Conservation (phyloP, 2,797 vertebrate genomes). For the Paratrypauchen microcephalus region DNA sequence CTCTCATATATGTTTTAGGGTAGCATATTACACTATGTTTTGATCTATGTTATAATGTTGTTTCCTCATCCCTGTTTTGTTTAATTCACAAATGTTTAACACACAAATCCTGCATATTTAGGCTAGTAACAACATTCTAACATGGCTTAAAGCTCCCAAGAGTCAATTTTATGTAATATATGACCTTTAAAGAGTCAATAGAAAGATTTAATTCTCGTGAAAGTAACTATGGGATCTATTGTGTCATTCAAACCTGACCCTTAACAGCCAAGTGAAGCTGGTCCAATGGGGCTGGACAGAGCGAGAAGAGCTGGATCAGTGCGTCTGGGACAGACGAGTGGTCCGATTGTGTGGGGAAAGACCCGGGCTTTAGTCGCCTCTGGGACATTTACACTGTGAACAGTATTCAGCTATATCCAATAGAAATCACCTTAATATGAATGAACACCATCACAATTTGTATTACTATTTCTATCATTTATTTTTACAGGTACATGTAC, state of each 20-base stretch:
- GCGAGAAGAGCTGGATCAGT: slow-evolving; percentile 17
- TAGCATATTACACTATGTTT: too few species aligned
- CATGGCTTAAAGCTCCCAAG: too few species aligned
- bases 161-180: too few species aligned
- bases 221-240: slow-evolving; percentile 30
- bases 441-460: slow-evolving; percentile 19
- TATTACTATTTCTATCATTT: too few species aligned
- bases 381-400: slow-evolving; percentile 11
- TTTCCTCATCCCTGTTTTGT: too few species aligned
- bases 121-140: too few species aligned
- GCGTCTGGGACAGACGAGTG: slow-evolving; percentile 31
- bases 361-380: slow-evolving; percentile 34
- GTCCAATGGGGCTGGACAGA: slow-evolving; percentile 34
- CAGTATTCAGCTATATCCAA: too few species aligned
- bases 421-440: slow-evolving; percentile 15
- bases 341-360: slow-evolving; percentile 39
- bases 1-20: too few species aligned
- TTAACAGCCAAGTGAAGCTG: slow-evolving; percentile 51
- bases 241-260: slow-evolving; percentile 44
- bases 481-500: too few species aligned
- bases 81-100: too few species aligned
- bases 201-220: slow-evolving; percentile 36
- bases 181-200: background rate
- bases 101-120: too few species aligned
- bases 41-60: too few species aligned